Conservation (phyloP, 2,113 vertebrate genomes). For the Sus scrofa region T2T-Sscrofa CM000818.6:113716501-113717000, state of each 20-base stretch:
- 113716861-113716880: background rate
- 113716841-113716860: background rate
- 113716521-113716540: background rate
- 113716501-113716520: background rate
- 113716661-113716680: background rate
- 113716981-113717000: conserved; percentile 23
- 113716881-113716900: background rate
- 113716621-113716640: background rate
- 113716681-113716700: background rate
- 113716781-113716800: background rate
- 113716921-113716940: background rate
- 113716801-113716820: background rate
- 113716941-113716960: background rate
- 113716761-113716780: background rate
- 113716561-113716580: background rate
- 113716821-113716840: background rate
- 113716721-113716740: background rate
- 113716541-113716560: background rate
- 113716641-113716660: background rate
- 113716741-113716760: background rate
- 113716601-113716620: background rate
- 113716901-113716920: background rate
- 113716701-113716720: background rate
- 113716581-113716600: background rate
- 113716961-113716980: background rate